Evolutionary conservation across 1,140 invertebrate species (phyloP), one percentile per base, ranked within the genome.

Genomic region (Drosophila nebulosa): DNA sequence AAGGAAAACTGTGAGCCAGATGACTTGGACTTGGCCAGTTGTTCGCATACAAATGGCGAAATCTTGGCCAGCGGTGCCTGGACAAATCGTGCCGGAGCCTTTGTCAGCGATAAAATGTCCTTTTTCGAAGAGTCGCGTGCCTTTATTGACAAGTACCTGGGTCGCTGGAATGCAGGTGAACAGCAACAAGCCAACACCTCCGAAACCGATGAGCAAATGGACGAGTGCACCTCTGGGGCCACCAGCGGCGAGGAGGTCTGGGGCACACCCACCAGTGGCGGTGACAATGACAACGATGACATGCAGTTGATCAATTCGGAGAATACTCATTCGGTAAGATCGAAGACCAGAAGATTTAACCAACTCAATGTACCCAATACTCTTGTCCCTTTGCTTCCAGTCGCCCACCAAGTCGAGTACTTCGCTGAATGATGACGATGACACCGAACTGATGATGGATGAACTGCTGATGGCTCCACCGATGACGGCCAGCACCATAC

Each of bases 231-330:
- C 0, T 96, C 96, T 39, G 96, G 95, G 0, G 96, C 94, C 0
- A 95, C 95, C 12, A 96, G 96, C 2, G 96, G 96, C 0, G 96
- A 96, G 89, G 96, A 97, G 84, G 95, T 96, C 27, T 97, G 96
- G 96, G 96, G 96, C 1, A 97, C 96, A 1, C 96, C 96, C 2
- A 96, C 96, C 1, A 96, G 96, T 64, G 96, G 96, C 2, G 96
- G 95, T 14, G 94, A 96, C 5, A 94, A 96, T 74, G 95, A 96
- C 56, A 95, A 96, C 69, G 84, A 96, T 64, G 95, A 96, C 70
- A 74, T 92, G 53, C 89, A 92, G 46, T 93, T 93, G 60, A 94
- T 95, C 58, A 95, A 94, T 88, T 94, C 93, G 51, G 94, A 94
- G 81, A 93, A 93, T 60, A 94, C 94, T 16, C 91, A 94, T 64